phyloP scores from a whole-genome alignment of 92 coral and sea anemone genomes.

The Pocillopora meandrina region DNA sequence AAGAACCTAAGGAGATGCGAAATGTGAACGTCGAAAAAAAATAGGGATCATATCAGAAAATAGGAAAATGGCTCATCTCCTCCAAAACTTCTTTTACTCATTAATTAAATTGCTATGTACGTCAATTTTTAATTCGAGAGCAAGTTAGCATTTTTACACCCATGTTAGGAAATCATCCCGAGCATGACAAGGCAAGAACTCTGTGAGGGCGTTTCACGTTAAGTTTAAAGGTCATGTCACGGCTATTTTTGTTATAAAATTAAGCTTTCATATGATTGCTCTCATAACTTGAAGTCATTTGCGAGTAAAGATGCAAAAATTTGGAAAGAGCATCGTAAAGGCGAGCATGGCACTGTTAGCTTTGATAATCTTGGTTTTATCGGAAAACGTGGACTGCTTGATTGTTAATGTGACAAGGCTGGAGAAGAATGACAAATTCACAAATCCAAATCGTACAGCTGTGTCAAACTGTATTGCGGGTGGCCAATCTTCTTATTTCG shows the following conservation, averaged over 20 bases:
- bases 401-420: constrained; percentile 16
- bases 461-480: constrained; percentile 8
- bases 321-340: not conserved
- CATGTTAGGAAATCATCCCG: not conserved
- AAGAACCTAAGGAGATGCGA: too few relatives aligned
- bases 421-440: constrained; percentile 3
- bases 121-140: not conserved
- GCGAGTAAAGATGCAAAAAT: not conserved
- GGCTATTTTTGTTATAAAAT: not conserved
- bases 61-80: too few relatives aligned
- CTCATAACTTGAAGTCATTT: constrained; percentile 2
- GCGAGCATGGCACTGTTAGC: not conserved
- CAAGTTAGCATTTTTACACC: not conserved
- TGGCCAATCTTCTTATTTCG: not conserved
- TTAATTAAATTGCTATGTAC: too few relatives aligned
- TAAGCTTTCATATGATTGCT: not conserved
- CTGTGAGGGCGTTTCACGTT: not conserved
- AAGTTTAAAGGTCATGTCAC: not conserved
- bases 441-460: constrained; percentile 29
- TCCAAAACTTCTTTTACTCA: too few relatives aligned
- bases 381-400: not conserved
- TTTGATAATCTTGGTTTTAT: not conserved
- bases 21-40: too few relatives aligned
- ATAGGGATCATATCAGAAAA: too few relatives aligned
- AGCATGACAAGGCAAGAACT: not conserved